A percentile compares a stretch with the other conserved stretches of the same genome.
Conservation (phyloP, 2,888 invertebrate genomes). For the Acanthococcus lagerstroemiae region DNA sequence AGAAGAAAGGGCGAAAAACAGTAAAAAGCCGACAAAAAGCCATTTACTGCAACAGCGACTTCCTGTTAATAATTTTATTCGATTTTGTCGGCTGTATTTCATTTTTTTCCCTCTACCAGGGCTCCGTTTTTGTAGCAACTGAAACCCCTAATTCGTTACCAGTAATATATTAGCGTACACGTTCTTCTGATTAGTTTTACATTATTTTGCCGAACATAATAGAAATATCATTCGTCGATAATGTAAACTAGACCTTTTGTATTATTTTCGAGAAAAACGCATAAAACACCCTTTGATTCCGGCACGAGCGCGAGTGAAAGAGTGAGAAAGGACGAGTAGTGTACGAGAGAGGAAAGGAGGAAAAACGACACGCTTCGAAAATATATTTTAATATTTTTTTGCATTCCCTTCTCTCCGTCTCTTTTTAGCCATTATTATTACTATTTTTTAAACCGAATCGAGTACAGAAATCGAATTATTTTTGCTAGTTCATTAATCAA, state of each 20-base stretch:
- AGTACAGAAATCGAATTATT: slow-evolving; percentile 26
- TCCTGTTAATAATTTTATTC: neutral
- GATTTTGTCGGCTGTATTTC: neutral
- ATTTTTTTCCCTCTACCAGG: neutral
- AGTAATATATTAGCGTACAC: slow-evolving; percentile 3
- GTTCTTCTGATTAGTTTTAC: slow-evolving; percentile 21
- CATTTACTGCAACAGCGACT: neutral
- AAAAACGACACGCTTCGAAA: slow-evolving; percentile 24
- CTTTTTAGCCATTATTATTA: slow-evolving; percentile 3
- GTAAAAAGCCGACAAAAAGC: neutral
- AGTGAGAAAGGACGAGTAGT: no score
- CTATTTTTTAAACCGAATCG: slow-evolving; percentile 10
- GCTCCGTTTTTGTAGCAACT: neutral
- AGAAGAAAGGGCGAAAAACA: no score
- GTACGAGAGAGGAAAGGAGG: neutral
- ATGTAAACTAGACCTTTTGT: slow-evolving; percentile 28
- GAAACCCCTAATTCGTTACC: slow-evolving; percentile 20
- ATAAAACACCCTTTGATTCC: slow-evolving; percentile 21
- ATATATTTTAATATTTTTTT: slow-evolving; percentile 25
- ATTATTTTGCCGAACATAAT: slow-evolving; percentile 22
- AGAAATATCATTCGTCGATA: slow-evolving; percentile 30
- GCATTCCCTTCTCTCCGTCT: neutral
- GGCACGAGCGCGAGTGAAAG: neutral
- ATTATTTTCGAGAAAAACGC: slow-evolving; percentile 11
- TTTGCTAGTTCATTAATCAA: slow-evolving; percentile 32